Evolutionary conservation across 1,140 invertebrate species (phyloP), one percentile per base, ranked within the genome.

Genomic region (Penaeus vannamei): DNA sequence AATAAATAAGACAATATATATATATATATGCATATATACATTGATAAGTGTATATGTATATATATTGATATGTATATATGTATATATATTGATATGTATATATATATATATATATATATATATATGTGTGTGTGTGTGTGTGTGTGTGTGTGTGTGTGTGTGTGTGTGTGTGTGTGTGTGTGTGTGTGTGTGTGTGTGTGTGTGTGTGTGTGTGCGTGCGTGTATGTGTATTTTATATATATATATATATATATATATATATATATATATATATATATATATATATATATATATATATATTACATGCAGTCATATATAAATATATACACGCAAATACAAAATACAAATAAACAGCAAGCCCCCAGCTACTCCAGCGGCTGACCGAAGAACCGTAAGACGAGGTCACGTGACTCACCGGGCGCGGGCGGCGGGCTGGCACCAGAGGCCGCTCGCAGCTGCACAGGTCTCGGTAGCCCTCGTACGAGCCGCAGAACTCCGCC

Each of bases 381-480:
- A 53, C 53, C 53, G 53, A 53, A 14, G 17, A 53, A 53, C 53
- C 53, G 17, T 1, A 12, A 81, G 22, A 81, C 29, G 23, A n/a
- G 42, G 22, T 26, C n/a, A 60, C 19, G 10, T 59, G 32, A 61
- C 85, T 32, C 72, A 87, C 86, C 79, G 81, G 86, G 20, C 26
- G 62, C 22, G 61, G 66, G 42, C 64, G 81, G 20, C 29, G 17
- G 36, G 20, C 22, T 20, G 62, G 61, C 22, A 62, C 82, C 32
- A 82, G 66, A 46, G 85, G 85, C 1, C 59, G 42, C 14, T n/a
- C 22, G 32, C 85, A 86, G 59, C 53, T 29, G 46, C 85, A 86
- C 53, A 86, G 60, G 19, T 86, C 85, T n/a, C 85, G 59, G 85
- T 86, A 86, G n/a, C 85, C 85, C 29, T 86, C 85, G n/a, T 86